A percentile compares a stretch with the other conserved stretches of the same genome.
These are phyloP conservation scores for Trissolcus brochymenae DNA, from an alignment of 2,888 invertebrate genomes.

Conservation along the genomic window DNA sequence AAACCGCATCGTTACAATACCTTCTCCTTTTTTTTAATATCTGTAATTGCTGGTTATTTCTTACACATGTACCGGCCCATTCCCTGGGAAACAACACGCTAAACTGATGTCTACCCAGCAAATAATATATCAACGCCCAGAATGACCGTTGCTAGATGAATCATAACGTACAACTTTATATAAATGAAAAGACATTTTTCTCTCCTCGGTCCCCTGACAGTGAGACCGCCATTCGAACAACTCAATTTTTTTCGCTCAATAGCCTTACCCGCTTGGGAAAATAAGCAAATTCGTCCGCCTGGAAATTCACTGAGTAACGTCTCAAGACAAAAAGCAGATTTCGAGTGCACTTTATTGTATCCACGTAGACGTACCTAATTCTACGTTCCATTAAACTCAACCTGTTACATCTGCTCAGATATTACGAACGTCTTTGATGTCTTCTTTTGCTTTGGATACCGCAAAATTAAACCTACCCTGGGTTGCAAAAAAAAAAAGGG, in stretches of 20 bases:
- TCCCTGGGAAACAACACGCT: conserved; percentile 29
- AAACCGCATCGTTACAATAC: conserved; percentile 40
- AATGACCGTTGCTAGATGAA: conserved; percentile 19
- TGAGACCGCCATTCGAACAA: conserved; percentile 13
- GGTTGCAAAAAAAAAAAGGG: not conserved
- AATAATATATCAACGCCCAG: conserved; percentile 37
- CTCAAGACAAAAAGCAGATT: conserved; percentile 7
- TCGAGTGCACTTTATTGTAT: not conserved
- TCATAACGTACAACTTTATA: conserved; percentile 12
- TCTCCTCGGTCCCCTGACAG: conserved; percentile 6
- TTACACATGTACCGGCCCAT: conserved; percentile 35
- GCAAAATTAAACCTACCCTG: not conserved
- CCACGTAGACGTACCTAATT: conserved; percentile 6
- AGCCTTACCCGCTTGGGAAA: conserved; percentile 4
- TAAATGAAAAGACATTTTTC: conserved; percentile 20
- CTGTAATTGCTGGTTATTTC: conserved; percentile 55
- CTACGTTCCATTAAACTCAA: conserved; percentile 1
- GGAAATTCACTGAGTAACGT: conserved; percentile 4
- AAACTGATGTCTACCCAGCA: conserved; percentile 10
- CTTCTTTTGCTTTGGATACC: not conserved
- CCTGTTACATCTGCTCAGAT: conserved; percentile 1
- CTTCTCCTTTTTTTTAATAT: conserved; percentile 56
- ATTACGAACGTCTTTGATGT: conserved; percentile 3
- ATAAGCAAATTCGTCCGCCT: conserved; percentile 8
- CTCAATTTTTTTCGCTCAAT: conserved; percentile 11